Base-by-base conservation (phyloP, 2,797 vertebrate species). In the Scleropages formosus region DNA sequence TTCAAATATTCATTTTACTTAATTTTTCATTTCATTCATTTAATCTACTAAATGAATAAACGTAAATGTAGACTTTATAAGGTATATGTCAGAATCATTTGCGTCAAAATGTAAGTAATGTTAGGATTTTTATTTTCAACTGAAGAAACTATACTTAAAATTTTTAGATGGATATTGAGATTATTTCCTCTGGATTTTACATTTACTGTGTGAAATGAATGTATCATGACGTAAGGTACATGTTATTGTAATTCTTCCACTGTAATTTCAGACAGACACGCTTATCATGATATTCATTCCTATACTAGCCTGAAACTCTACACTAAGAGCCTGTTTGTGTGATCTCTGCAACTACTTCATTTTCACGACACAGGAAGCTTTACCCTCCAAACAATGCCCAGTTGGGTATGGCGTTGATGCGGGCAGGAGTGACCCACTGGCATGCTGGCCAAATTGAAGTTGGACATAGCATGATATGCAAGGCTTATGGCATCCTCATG, bases 391-490 rank as follows among this genome's bases (percentile, higher is more conserved):
- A 95, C 83, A 96, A 94, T 0, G 94, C 96, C 1, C 94, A 94
- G 75, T 83, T 98, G 80, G 97, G 96, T 3, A 93, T 98, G 94
- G 93, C 94, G 0, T 83, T 92, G 78, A 97, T 98, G 96, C 82
- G 93, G 31, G 92, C 95, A 0, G 96, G 96, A 0, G 93, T 98
- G 77, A 95, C 94, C 4, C 94, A 96, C 80, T 98, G 97, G 96
- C 96, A 98, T 0, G 95, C 94, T 0, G 96, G 96, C 0, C 82
- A 91, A 83, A 95, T 96, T 0, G 95, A 98, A 80, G 85, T 60
- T 0, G 96, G 93, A 0, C 97, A 98, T 0, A 85, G 87, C 27
- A 84, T 98, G 91, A 94, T 98, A 87, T 99, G 97, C 79, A 93
- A 94, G 86, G 96, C 96, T 64, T 97, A 93, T 7, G 89, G 91